Evolutionary conservation across 2,113 vertebrate species (phyloP).

Genomic region (Spea bombifrons): DNA sequence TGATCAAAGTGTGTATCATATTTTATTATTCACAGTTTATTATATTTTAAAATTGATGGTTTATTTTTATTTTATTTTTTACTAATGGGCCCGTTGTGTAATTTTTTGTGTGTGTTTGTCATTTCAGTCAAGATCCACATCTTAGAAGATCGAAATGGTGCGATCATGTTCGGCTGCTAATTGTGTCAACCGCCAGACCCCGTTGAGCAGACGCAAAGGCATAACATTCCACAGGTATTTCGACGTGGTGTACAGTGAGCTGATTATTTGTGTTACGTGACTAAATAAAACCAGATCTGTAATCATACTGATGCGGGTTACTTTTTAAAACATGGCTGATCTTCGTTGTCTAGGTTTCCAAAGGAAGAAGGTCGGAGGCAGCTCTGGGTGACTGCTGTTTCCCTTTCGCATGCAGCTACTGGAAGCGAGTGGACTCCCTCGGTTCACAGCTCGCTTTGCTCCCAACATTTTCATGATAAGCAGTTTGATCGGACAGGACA

Average conservation of each 20-base stretch:
- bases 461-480: slow-evolving; percentile 33
- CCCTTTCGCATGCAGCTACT: slow-evolving; percentile 25
- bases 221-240: slow-evolving; percentile 40
- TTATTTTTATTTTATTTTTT: too few relatives aligned
- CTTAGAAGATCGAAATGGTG: slow-evolving; percentile 29
- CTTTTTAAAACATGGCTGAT: background rate
- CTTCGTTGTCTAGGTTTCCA: slow-evolving; percentile 3
- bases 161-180: slow-evolving; percentile 44
- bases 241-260: background rate
- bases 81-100: too few relatives aligned
- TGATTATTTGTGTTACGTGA: too few relatives aligned
- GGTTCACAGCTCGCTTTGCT: slow-evolving; percentile 39
- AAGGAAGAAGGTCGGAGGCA: slow-evolving; percentile 29
- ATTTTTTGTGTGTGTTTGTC: background rate
- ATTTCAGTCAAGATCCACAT: background rate
- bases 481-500: slow-evolving; percentile 41
- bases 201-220: slow-evolving; percentile 27
- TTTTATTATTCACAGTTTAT: too few relatives aligned
- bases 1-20: too few relatives aligned
- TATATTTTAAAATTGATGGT: too few relatives aligned
- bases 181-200: slow-evolving; percentile 39
- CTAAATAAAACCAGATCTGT: too few relatives aligned
- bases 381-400: slow-evolving; percentile 34
- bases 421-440: slow-evolving; percentile 38
- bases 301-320: too few relatives aligned